phyloP scores from a whole-genome alignment of 2,797 vertebrate species.

The Novumbra hubbsi region DNA sequence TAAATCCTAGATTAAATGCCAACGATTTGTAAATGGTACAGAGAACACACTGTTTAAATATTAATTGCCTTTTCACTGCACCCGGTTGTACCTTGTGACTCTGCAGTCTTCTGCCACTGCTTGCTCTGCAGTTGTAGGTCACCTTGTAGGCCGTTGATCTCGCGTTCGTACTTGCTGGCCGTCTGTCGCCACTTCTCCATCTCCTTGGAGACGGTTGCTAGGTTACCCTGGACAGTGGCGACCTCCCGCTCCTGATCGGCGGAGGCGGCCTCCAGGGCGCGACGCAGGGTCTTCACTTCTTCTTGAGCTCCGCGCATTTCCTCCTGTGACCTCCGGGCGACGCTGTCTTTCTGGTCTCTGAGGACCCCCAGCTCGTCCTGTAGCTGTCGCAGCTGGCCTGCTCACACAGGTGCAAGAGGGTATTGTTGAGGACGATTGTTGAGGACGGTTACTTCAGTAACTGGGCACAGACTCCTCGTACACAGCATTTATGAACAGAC shows the following conservation, averaged over 20 bases:
- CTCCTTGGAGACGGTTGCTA: slow-evolving; percentile 80
- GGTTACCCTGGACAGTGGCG: slow-evolving; percentile 77
- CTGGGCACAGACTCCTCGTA: no score
- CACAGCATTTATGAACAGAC: background rate
- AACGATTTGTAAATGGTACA: background rate
- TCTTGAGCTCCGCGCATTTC: slow-evolving; percentile 81
- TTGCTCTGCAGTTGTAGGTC: slow-evolving; percentile 86
- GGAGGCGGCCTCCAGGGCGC: slow-evolving; percentile 79
- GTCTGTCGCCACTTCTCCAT: slow-evolving; percentile 88
- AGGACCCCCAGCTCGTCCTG: slow-evolving; percentile 83
- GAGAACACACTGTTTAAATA: background rate
- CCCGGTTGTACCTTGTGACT: slow-evolving; percentile 80
- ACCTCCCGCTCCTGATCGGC: slow-evolving; percentile 85
- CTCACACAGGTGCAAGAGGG: slow-evolving; percentile 29
- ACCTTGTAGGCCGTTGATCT: slow-evolving; percentile 81
- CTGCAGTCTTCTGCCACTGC: slow-evolving; percentile 85
- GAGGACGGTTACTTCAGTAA: background rate
- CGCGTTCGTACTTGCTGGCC: slow-evolving; percentile 84
- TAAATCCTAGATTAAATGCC: background rate
- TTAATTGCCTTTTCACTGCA: background rate
- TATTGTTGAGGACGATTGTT: background rate
- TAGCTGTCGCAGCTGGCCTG: slow-evolving; percentile 86
- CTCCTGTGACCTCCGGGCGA: slow-evolving; percentile 74
- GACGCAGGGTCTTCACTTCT: slow-evolving; percentile 85
- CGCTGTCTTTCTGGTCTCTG: slow-evolving; percentile 80